A percentile compares a stretch with the other conserved stretches of the same genome.
These are phyloP conservation scores for Dugesia japonica DNA, from an alignment of 2,888 invertebrate species.

Conservation along the genomic window DNA sequence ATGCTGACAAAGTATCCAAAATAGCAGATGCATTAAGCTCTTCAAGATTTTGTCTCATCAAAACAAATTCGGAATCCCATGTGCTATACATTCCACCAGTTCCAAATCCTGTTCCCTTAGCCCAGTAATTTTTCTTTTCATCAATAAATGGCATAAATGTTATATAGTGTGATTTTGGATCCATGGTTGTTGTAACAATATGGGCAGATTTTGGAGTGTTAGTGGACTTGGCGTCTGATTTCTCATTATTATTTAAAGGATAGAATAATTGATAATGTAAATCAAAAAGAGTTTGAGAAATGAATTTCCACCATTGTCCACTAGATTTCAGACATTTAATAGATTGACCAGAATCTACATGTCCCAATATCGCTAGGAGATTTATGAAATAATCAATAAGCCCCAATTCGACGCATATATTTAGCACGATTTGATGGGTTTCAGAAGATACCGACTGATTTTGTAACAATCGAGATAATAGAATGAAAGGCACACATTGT, in stretches of 20 bases:
- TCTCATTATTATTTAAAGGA: conserved; percentile 21
- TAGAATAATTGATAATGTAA: neutral
- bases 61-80: conserved; percentile 88
- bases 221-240: conserved; percentile 42
- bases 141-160: conserved; percentile 32
- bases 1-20: conserved; percentile 50
- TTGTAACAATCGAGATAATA: conserved; percentile 61
- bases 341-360: neutral
- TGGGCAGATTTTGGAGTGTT: neutral
- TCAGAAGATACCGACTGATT: conserved; percentile 60
- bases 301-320: neutral
- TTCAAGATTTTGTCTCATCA: conserved; percentile 69
- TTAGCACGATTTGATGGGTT: conserved; percentile 60
- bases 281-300: neutral
- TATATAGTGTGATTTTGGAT: neutral
- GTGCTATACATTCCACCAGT: conserved; percentile 83
- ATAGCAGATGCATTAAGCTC: conserved; percentile 80
- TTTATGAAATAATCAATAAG: conserved; percentile 69
- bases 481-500: conserved; percentile 58
- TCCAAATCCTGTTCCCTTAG: conserved; percentile 86
- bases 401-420: conserved; percentile 66
- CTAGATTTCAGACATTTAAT: conserved; percentile 14
- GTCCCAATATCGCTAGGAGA: conserved; percentile 64
- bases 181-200: neutral
- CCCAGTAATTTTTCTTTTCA: conserved; percentile 58